Evolutionary conservation across 2,888 invertebrate species (phyloP).

Genomic region (Yponomeuta cagnagella): DNA sequence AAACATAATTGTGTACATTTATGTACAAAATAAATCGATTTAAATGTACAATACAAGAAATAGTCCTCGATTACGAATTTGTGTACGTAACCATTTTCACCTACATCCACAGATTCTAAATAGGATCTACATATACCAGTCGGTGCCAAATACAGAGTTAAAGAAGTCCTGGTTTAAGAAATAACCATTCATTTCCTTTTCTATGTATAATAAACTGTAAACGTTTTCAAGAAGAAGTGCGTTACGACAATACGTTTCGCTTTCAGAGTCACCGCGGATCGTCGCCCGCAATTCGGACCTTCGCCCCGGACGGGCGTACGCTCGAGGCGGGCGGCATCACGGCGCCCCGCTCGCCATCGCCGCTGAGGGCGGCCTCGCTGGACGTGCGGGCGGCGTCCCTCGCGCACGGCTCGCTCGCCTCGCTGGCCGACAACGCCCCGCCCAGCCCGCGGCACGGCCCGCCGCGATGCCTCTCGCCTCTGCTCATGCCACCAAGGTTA

Average conservation of each 20-base stretch:
- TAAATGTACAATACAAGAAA: no score
- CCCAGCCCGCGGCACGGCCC: conserved; percentile 61
- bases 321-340: conserved; percentile 71
- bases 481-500: conserved; percentile 83
- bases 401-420: conserved; percentile 83
- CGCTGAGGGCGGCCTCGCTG: conserved; percentile 84
- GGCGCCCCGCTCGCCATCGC: conserved; percentile 84
- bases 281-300: conserved; percentile 89
- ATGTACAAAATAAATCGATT: no score
- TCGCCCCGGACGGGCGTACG: conserved; percentile 86
- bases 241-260: background rate
- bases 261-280: conserved; percentile 84
- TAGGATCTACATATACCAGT: no score
- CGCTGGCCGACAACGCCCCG: conserved; percentile 72
- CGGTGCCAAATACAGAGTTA: no score
- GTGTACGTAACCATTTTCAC: no score
- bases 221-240: no score
- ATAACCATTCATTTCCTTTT: no score
- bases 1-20: no score
- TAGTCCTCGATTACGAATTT: no score
- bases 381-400: conserved; percentile 84
- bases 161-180: no score
- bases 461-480: conserved; percentile 83
- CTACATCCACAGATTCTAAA: no score
- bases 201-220: no score